Evolutionary conservation across 2,797 vertebrate genomes (phyloP).

Genomic region (Cynopterus sphinx): DNA sequence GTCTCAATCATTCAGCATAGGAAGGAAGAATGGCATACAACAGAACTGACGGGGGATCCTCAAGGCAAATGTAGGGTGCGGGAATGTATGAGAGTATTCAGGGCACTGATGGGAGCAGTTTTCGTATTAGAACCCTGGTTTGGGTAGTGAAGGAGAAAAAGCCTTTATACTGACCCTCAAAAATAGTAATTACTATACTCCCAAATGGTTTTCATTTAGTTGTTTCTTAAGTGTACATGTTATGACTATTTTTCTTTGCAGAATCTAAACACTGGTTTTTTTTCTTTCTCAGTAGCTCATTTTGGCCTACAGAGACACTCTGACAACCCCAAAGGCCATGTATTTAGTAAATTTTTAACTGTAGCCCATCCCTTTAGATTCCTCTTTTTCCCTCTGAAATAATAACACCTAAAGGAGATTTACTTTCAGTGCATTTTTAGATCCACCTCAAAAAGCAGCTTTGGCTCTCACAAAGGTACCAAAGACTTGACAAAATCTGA

Average conservation of each 20-base stretch:
- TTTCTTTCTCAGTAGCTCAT: not conserved
- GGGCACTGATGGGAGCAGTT: not conserved
- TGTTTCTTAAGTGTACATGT: not conserved
- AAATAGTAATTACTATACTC: not conserved
- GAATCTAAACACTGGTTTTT: not conserved
- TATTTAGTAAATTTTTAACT: constrained; percentile 26
- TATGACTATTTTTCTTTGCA: not conserved
- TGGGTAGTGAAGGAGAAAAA: not conserved
- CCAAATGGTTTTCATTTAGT: not conserved
- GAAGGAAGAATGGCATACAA: not conserved
- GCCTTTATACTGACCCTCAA: not conserved
- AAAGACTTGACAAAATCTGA: constrained; percentile 86
- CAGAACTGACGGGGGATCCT: not conserved
- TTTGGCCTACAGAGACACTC: constrained; percentile 17
- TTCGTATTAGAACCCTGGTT: not conserved
- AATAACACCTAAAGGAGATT: constrained; percentile 55
- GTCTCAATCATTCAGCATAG: not conserved
- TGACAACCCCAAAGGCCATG: not conserved
- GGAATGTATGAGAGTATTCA: not conserved
- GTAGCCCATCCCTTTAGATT: constrained; percentile 22
- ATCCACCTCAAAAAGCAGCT: constrained; percentile 77
- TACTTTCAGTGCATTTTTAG: constrained; percentile 74
- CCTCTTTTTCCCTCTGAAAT: constrained; percentile 25
- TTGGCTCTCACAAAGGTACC: constrained; percentile 84
- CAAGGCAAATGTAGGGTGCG: not conserved